Percentiles rank a stretch among this genome's conserved stretches.
These are phyloP conservation scores for Latheticus oryzae DNA, from an alignment of 2,888 invertebrate genomes.

Conservation along the genomic window DNA sequence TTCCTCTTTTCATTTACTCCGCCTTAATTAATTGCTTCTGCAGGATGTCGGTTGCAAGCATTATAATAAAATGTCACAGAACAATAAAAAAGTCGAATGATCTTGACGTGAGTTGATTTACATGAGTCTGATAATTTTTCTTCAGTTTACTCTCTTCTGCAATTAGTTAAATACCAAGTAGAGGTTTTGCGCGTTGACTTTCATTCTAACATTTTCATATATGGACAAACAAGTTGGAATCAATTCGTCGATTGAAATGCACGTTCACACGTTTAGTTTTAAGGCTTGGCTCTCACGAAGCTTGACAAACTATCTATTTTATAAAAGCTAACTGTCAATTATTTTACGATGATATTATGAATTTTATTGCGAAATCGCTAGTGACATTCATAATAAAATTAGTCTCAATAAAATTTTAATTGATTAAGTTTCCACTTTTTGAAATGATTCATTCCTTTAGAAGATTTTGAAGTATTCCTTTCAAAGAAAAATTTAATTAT, in stretches of 20 bases:
- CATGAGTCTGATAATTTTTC: conserved; percentile 12
- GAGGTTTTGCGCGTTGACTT: conserved; percentile 28
- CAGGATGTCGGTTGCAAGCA: conserved; percentile 16
- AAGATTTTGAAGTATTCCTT: too few species aligned
- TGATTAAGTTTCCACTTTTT: too few species aligned
- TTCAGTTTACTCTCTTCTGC: conserved; percentile 12
- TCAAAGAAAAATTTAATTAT: too few species aligned
- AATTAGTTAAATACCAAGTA: conserved; percentile 33
- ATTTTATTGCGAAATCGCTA: too few species aligned
- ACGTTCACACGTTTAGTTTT: conserved; percentile 39
- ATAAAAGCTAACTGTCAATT: conserved; percentile 10
- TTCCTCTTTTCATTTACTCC: conserved; percentile 40
- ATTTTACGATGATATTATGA: conserved; percentile 12
- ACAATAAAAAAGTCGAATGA: conserved; percentile 17
- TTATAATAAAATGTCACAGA: conserved; percentile 25
- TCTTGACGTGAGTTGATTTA: conserved; percentile 9
- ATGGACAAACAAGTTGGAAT: conserved; percentile 40
- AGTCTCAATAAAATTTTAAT: too few species aligned
- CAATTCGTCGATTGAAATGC: conserved; percentile 39
- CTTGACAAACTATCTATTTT: conserved; percentile 9
- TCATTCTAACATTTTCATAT: conserved; percentile 37
- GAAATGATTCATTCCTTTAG: too few species aligned
- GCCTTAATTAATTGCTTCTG: conserved; percentile 40
- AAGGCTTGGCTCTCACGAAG: conserved; percentile 40
- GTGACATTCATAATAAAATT: too few species aligned